Conservation (phyloP, 2,888 invertebrate genomes). For the Phengaris arion region DNA sequence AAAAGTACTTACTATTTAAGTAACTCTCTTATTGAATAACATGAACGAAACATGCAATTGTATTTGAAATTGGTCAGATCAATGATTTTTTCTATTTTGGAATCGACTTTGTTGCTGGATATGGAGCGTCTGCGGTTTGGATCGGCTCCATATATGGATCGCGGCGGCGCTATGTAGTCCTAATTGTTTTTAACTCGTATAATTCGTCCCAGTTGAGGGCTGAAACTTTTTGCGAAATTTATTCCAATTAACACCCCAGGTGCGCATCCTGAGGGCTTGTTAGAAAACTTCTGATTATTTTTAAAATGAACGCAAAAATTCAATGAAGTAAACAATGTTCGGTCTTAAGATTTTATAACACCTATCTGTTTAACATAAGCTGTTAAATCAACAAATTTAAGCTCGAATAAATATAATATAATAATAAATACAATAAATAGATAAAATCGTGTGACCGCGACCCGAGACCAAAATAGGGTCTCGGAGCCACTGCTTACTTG, state of each 20-base stretch:
- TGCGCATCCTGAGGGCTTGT: slow-evolving; percentile 4
- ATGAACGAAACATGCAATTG: not conserved
- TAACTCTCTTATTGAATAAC: not conserved
- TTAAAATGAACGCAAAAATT: not conserved
- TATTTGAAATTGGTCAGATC: slow-evolving; percentile 3
- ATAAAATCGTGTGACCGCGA: too few relatives aligned
- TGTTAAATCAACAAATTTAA: too few relatives aligned
- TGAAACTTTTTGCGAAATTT: slow-evolving; percentile 23
- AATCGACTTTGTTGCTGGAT: slow-evolving; percentile 7
- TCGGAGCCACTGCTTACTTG: too few relatives aligned
- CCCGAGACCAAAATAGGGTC: too few relatives aligned
- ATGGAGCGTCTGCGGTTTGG: slow-evolving; percentile 23
- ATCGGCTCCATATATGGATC: slow-evolving; percentile 25
- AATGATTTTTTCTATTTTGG: slow-evolving; percentile 23
- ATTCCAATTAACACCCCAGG: slow-evolving; percentile 26
- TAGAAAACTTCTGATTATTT: slow-evolving; percentile 2
- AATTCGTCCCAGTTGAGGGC: slow-evolving; percentile 20
- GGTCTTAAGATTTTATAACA: not conserved
- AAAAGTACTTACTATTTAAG: not conserved
- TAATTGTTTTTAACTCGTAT: slow-evolving; percentile 29
- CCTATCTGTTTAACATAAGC: not conserved
- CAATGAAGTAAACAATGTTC: not conserved
- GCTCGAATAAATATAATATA: too few relatives aligned
- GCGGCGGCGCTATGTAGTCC: slow-evolving; percentile 21
- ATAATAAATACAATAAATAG: too few relatives aligned